Conservation (phyloP, 2,888 invertebrate genomes). For the Pollenia griseotomentosa region DNA sequence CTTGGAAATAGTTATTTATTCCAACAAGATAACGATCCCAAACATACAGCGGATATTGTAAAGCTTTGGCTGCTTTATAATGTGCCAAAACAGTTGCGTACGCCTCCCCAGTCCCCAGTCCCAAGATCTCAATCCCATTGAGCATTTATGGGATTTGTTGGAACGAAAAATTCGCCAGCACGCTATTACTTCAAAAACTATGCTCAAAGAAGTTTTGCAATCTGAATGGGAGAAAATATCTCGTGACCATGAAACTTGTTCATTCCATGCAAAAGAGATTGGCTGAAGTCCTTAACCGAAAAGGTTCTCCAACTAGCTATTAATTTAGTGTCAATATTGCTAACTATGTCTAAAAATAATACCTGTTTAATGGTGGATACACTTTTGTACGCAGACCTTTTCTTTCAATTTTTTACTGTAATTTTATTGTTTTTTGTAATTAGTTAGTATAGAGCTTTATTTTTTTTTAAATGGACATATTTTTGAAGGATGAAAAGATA, state of each 20-base stretch:
- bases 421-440: too few relatives aligned
- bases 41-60: conserved; percentile 1
- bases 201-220: too few relatives aligned
- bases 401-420: too few relatives aligned
- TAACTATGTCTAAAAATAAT: too few relatives aligned
- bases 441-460: too few relatives aligned
- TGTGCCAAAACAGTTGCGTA: neutral
- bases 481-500: too few relatives aligned
- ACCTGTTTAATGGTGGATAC: too few relatives aligned
- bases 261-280: neutral
- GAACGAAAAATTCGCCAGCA: neutral
- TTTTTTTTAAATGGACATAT: too few relatives aligned
- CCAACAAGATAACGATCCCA: neutral
- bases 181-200: neutral
- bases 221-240: neutral
- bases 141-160: neutral
- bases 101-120: neutral
- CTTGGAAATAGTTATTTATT: conserved; percentile 1
- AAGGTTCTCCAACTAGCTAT: too few relatives aligned
- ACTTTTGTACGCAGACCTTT: too few relatives aligned
- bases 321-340: neutral
- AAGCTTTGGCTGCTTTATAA: neutral
- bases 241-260: neutral
- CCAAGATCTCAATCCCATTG: neutral
- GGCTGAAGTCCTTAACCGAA: too few relatives aligned